Evolutionary conservation across 1,140 invertebrate genomes (phyloP).

Genomic region (Hylaeus anthracinus): DNA sequence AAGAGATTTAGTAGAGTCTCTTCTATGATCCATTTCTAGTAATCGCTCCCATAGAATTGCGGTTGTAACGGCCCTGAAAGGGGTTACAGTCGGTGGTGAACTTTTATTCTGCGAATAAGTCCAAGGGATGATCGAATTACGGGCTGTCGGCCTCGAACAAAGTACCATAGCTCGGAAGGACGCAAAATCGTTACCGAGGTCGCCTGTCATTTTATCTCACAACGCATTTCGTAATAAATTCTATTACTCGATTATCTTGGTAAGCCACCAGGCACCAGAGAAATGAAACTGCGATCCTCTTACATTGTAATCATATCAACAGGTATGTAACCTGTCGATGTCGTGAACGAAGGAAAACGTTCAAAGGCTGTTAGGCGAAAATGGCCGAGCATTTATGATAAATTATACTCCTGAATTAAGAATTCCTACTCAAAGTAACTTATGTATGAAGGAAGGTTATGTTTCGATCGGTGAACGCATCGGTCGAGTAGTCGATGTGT

Average conservation of each 20-base stretch:
- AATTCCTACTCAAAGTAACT: too few relatives aligned
- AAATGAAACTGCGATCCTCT: conserved; percentile 42
- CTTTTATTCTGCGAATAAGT: neutral
- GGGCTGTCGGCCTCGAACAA: conserved; percentile 13
- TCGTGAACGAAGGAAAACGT: neutral
- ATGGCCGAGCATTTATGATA: too few relatives aligned
- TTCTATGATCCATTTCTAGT: too few relatives aligned
- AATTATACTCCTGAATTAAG: too few relatives aligned
- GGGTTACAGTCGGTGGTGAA: neutral
- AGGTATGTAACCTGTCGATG: neutral
- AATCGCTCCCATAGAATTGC: neutral
- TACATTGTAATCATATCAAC: conserved; percentile 8
- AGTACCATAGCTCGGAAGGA: conserved; percentile 16
- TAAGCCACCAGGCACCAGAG: neutral
- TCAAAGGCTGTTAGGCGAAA: neutral
- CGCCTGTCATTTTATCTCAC: neutral
- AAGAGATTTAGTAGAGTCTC: neutral
- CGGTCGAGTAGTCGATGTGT: too few relatives aligned
- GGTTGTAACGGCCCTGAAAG: neutral
- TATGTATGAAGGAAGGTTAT: too few relatives aligned
- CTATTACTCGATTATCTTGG: conserved; percentile 31
- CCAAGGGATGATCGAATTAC: conserved; percentile 23
- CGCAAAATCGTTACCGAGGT: conserved; percentile 30
- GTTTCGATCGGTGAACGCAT: too few relatives aligned
- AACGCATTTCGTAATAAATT: conserved; percentile 40